Evolutionary conservation across 2,113 vertebrate species (phyloP), one percentile per base, ranked within the genome.

Genomic region (Mustela lutreola): DNA sequence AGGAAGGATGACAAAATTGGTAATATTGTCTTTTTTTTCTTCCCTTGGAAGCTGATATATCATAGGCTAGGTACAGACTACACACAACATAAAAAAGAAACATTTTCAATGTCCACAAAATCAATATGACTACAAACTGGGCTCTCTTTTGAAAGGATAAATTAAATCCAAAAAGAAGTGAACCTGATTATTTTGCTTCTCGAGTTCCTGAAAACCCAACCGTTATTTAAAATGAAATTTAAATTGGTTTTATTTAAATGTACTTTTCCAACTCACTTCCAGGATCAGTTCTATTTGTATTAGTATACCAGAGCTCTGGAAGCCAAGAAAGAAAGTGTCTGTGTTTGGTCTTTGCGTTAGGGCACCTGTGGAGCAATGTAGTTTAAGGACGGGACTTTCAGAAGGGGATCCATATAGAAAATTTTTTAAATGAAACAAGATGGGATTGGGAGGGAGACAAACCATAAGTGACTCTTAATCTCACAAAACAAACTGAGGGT

Each of bases 91-190:
- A 91, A 82, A 91, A 97, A 76, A 33, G 12, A 96, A 92, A 85
- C 26, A 87, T 92, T 94, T 94, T 58, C 96, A 96, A 94, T 89
- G 86, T 94, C 82, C 93, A 65, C 22, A 65, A 80, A 98, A 73
- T 96, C 79, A 89, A 56, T 96, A 5, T 91, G 50, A 76, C 28
- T 71, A 60, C 33, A 83, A 91, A 97, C 56, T 73, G 24, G 31
- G 21, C 19, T 97, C 16, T 96, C 15, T 71, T 90, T 56, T 78
- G 58, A 93, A 90, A 94, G 78, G 95, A 93, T 67, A 89, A 78
- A 89, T 75, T 1, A 93, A 89, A 85, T 63, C 50, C 45, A 56
- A 31, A 19, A 86, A 39, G 16, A 89, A 96, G 56, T 67, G 50
- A 89, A 91, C 24, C n/a, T 89, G 42, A 78, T 84, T 78, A 56